Conservation (phyloP, 2,797 vertebrate species). For the Anguilla marmorata region DNA sequence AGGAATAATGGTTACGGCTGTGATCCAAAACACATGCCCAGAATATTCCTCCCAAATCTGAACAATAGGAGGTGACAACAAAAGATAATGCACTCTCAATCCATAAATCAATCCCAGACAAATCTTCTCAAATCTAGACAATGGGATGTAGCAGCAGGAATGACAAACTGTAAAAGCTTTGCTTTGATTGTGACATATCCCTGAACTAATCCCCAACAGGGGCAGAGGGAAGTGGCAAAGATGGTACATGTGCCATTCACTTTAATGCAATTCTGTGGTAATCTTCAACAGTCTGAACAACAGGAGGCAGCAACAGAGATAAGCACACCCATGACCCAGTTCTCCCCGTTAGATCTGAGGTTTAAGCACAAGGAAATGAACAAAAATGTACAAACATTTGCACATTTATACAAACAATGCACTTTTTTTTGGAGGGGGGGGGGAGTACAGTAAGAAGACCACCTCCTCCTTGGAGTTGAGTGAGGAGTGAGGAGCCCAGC, state of each 20-base stretch:
- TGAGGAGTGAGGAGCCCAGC: background rate
- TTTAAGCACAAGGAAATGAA: background rate
- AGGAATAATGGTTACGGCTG: background rate
- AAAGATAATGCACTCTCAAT: background rate
- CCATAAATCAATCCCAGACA: background rate
- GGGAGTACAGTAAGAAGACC: background rate
- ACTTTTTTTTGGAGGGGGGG: background rate
- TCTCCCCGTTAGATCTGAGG: too few relatives aligned
- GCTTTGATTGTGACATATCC: background rate
- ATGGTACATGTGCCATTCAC: background rate
- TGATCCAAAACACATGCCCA: background rate
- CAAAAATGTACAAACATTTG: too few relatives aligned
- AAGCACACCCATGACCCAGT: background rate
- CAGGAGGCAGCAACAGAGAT: background rate
- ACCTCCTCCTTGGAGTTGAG: background rate
- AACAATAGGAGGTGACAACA: background rate
- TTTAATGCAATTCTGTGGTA: background rate
- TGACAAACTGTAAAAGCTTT: background rate
- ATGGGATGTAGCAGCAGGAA: background rate
- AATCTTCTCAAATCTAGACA: background rate
- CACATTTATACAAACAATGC: too few relatives aligned
- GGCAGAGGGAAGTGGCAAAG: background rate
- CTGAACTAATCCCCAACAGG: background rate
- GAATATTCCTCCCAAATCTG: background rate
- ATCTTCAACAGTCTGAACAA: constrained; percentile 1